Evolutionary conservation across 2,113 vertebrate species (phyloP).

Genomic region (Anarrhichthys ocellatus): DNA sequence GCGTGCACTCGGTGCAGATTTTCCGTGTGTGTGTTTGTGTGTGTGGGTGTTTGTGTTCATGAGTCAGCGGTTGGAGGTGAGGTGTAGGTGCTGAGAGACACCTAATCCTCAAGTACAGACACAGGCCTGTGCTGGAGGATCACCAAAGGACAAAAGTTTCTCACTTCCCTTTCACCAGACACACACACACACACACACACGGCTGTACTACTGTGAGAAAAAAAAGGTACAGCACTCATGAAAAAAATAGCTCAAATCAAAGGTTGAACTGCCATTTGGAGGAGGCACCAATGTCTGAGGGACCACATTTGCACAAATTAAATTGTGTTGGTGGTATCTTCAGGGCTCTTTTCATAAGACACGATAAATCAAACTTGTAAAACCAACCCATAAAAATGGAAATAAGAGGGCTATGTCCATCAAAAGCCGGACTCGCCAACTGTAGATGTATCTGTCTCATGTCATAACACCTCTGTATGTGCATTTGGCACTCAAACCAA

Average conservation of each 20-base stretch:
- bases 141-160: constrained; percentile 7
- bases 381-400: not conserved
- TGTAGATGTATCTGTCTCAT: not conserved
- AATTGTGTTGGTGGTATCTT: not conserved
- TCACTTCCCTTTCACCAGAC: constrained; percentile 9
- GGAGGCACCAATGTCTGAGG: not conserved
- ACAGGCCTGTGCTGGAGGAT: constrained; percentile 29
- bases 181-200: not conserved
- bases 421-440: not conserved
- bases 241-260: not conserved
- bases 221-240: not conserved
- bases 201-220: not conserved
- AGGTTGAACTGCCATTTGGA: not conserved
- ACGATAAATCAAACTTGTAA: not conserved
- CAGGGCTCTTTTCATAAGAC: not conserved
- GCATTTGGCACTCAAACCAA: not conserved
- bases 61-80: constrained; percentile 25
- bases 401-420: too few species aligned
- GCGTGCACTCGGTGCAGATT: constrained; percentile 26
- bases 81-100: constrained; percentile 43
- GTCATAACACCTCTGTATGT: not conserved
- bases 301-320: not conserved
- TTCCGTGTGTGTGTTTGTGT: not conserved
- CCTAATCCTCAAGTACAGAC: constrained; percentile 46
- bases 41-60: not conserved